Percentiles rank a stretch among this genome's conserved stretches.
These are phyloP conservation scores for Listrodromus nycthemerus DNA, from an alignment of 2,888 invertebrate genomes.

Conservation along the genomic window DNA sequence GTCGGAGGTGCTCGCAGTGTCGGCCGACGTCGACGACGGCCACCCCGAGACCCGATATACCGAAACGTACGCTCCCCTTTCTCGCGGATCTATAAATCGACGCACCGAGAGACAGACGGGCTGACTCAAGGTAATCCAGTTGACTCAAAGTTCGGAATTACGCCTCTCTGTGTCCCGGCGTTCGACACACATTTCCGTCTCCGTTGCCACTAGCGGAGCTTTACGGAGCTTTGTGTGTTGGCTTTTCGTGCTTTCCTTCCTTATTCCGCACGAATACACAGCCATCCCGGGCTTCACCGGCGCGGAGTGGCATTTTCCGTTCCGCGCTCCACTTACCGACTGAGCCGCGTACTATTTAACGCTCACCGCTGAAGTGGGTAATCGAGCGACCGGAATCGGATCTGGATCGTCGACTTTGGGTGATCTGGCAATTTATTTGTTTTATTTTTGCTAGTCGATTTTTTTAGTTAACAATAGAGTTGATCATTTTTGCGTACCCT, in stretches of 20 bases:
- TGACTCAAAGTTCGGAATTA: not conserved
- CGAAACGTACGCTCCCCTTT: constrained; percentile 2
- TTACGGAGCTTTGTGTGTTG: constrained; percentile 36
- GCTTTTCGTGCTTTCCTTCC: constrained; percentile 56
- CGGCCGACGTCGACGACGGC: constrained; percentile 40
- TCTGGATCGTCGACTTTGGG: not conserved
- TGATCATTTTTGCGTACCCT: too few species aligned
- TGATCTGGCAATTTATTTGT: not conserved
- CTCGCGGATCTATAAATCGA: constrained; percentile 9
- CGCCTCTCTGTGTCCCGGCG: not conserved
- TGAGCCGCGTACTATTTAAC: constrained; percentile 34
- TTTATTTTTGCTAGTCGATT: too few species aligned
- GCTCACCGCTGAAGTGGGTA: constrained; percentile 10
- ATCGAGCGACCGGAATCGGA: not conserved
- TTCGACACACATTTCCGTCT: constrained; percentile 31
- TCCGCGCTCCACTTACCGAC: constrained; percentile 2
- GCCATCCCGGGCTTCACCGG: constrained; percentile 32
- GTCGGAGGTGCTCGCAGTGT: constrained; percentile 3
- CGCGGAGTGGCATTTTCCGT: constrained; percentile 31
- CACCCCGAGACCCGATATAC: constrained; percentile 1
- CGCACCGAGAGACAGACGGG: not conserved
- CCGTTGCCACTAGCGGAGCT: constrained; percentile 1
- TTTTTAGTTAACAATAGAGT: too few species aligned
- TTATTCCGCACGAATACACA: constrained; percentile 60
- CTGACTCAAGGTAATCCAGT: not conserved